Conservation (phyloP, 2,797 vertebrate genomes). For the Chelon labrosus region DNA sequence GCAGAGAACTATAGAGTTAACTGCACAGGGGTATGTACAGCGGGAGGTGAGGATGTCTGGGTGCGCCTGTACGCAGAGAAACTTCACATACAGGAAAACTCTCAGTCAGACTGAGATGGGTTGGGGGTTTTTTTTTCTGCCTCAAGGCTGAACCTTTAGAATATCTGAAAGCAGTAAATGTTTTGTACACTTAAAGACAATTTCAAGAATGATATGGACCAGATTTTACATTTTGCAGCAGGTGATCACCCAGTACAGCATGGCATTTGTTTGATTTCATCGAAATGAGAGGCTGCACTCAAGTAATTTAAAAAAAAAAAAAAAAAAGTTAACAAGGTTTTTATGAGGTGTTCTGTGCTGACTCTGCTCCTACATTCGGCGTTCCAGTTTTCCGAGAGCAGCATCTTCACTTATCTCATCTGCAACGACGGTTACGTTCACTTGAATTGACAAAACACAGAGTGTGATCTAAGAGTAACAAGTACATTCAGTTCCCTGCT, state of each 20-base stretch:
- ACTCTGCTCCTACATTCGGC: no score
- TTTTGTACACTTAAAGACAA: not conserved
- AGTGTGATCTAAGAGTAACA: not conserved
- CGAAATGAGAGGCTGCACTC: not conserved
- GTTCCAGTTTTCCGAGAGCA: no score
- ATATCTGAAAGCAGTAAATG: not conserved
- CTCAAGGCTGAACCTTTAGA: not conserved
- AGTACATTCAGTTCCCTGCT: not conserved
- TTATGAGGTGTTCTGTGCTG: no score
- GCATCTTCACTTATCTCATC: no score
- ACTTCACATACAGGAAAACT: not conserved
- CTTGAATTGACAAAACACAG: not conserved
- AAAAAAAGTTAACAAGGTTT: no score
- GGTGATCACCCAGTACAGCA: not conserved
- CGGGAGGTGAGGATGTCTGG: slow-evolving; percentile 28
- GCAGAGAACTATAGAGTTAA: slow-evolving; percentile 63
- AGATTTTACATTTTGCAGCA: not conserved
- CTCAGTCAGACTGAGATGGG: no score
- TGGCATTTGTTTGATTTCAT: not conserved
- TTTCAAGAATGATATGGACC: not conserved
- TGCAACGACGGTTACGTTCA: no score
- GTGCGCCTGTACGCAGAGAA: not conserved
- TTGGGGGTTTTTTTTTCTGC: no score
- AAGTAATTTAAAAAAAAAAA: no score
- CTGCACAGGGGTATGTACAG: slow-evolving; percentile 35